Conservation (phyloP, 2,888 invertebrate species). For the Ornithoptera priamus region DNA sequence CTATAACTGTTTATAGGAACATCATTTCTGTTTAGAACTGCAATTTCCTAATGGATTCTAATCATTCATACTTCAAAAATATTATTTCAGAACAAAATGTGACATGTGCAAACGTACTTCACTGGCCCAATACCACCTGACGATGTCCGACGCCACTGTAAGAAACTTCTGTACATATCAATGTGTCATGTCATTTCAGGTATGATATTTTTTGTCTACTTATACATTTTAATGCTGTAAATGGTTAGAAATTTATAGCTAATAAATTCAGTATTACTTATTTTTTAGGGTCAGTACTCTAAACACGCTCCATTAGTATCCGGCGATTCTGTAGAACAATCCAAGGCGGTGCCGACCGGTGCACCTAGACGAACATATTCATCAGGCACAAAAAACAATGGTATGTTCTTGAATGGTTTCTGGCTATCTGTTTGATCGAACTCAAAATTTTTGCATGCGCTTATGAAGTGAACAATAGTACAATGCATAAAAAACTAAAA, state of each 20-base stretch:
- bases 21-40: too few species aligned
- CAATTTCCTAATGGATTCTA: too few species aligned
- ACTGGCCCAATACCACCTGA: constrained; percentile 88
- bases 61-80: background rate
- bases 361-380: constrained; percentile 71
- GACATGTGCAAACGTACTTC: constrained; percentile 86
- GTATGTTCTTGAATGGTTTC: constrained; percentile 36
- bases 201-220: constrained; percentile 33
- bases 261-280: background rate
- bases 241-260: background rate
- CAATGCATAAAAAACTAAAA: too few species aligned
- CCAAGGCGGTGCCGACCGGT: constrained; percentile 74
- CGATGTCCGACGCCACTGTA: constrained; percentile 92
- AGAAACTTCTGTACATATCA: constrained; percentile 91
- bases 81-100: constrained; percentile 82
- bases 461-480: too few species aligned
- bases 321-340: constrained; percentile 59
- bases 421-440: background rate
- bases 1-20: too few species aligned
- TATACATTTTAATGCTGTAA: background rate
- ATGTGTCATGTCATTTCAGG: constrained; percentile 90
- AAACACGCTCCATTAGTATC: constrained; percentile 62
- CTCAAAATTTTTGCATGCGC: too few species aligned
- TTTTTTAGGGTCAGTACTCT: constrained; percentile 67
- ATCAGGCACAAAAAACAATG: constrained; percentile 48